These are phyloP conservation scores for zebrafish (Danio rerio) DNA, from an alignment of 2,113 vertebrate species.

Conservation along the genomic window GRCz12tu NC_133177.1:32929001-32929500, in stretches of 20 bases:
- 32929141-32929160: neutral
- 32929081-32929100: conserved; percentile 29
- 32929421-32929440: neutral
- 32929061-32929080: conserved; percentile 33
- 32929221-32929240: neutral
- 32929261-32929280: neutral
- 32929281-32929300: too few relatives aligned
- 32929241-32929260: neutral
- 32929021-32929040: conserved; percentile 27
- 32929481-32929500: too few relatives aligned
- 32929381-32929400: neutral
- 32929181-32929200: too few relatives aligned
- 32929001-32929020: conserved; percentile 5
- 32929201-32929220: too few relatives aligned
- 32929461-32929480: too few relatives aligned
- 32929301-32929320: neutral
- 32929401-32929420: neutral
- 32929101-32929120: conserved; percentile 15
- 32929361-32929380: too few relatives aligned
- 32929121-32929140: neutral
- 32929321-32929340: neutral
- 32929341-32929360: neutral
- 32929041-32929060: conserved; percentile 40
- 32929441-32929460: too few relatives aligned
- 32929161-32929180: too few relatives aligned